phyloP scores from a whole-genome alignment of 1,140 invertebrate species.

The Drosophila tani region DNA sequence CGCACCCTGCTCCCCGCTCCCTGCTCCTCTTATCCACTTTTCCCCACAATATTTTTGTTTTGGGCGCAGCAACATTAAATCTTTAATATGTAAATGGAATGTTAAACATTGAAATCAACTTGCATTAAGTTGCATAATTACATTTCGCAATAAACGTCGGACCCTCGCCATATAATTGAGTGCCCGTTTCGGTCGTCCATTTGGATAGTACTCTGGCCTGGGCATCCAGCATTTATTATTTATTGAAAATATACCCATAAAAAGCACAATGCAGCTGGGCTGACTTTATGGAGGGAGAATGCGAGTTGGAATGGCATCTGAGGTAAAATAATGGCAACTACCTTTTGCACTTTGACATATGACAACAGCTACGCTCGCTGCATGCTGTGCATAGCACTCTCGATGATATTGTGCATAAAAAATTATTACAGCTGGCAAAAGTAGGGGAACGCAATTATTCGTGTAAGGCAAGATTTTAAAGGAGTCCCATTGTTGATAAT shows the following conservation, averaged over 20 bases:
- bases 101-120: slow-evolving; percentile 82
- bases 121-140: slow-evolving; percentile 81
- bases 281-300: not conserved
- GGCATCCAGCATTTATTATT: slow-evolving; percentile 58
- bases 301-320: slow-evolving; percentile 21
- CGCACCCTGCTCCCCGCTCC: not conserved
- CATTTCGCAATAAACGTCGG: slow-evolving; percentile 70
- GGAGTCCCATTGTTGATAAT: not conserved
- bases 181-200: slow-evolving; percentile 17
- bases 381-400: slow-evolving; percentile 27
- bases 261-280: slow-evolving; percentile 52
- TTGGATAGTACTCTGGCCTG: slow-evolving; percentile 11
- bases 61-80: slow-evolving; percentile 62
- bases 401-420: slow-evolving; percentile 35
- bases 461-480: slow-evolving; percentile 9
- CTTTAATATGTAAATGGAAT: slow-evolving; percentile 79
- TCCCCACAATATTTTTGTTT: slow-evolving; percentile 25
- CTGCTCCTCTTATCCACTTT: not conserved
- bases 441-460: slow-evolving; percentile 14
- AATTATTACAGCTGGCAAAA: slow-evolving; percentile 34
- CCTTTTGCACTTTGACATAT: slow-evolving; percentile 60
- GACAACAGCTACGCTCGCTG: slow-evolving; percentile 47
- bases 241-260: slow-evolving; percentile 72
- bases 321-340: slow-evolving; percentile 55
- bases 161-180: slow-evolving; percentile 53